Base-by-base conservation (phyloP, 2,888 invertebrate genomes). In the Calameuta idolon region DNA sequence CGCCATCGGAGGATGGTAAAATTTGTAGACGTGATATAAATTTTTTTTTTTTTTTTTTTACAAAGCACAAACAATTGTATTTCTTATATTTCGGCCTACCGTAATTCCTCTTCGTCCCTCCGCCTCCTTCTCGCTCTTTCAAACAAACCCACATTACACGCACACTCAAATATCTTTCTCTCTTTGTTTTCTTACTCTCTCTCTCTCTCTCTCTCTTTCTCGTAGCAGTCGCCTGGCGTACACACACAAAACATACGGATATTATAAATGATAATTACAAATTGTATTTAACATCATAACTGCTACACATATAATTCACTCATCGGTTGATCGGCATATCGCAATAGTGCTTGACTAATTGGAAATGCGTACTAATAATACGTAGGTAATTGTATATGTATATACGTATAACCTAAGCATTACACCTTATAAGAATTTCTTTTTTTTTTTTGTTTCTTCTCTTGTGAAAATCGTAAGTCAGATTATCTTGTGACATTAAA, bases 231-330 rank as follows among this genome's bases (percentile, higher is more conserved):
- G 23, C 23, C 9, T 55, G 9, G 5, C 55, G 55, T 75, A 78
- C 71, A 74, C 40, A 74, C 73, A 69, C 77, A 81, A 79, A 77
- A 83, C 74, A 79, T 82, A 75, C 68, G 77, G 80, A 81, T 83
- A 84, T 85, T 86, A 87, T 85, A 87, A 86, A 88, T 84, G 85
- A 81, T 86, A 87, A 86, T 89, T 88, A 88, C 86, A 84, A 85
- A 84, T 83, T 86, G 83, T 87, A 85, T 86, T 86, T 83, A 86
- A 85, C 86, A 85, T 82, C 83, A 82, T 83, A 84, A 81, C 82
- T 81, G 81, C 85, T 83, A 86, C 78, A 78, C 85, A 85, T 80
- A 84, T 84, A 84, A 81, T 83, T 83, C 82, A 81, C 76, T 78
- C 83, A 81, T 82, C 76, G 78, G 80, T 83, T 79, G 79, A 84